Evolutionary conservation across 2,888 invertebrate genomes (phyloP), one percentile per base, ranked within the genome.

Genomic region (Lymantria monacha): DNA sequence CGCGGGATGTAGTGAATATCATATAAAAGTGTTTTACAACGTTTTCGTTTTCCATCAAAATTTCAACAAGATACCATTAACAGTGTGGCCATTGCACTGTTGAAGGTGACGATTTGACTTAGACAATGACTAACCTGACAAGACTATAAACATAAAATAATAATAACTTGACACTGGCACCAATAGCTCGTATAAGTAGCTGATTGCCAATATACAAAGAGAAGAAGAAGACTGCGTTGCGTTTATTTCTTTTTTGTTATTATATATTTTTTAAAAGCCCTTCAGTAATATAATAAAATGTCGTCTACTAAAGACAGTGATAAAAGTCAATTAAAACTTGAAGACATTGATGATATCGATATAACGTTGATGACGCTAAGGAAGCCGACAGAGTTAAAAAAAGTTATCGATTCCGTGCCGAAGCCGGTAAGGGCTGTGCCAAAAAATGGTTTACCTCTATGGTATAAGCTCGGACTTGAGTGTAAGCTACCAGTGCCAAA

Each of bases 401-500:
- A 87, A 76, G 84, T 92, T 12, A 81, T 89, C 15, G 87, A 91
- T 56, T 84, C 87, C 0, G 76, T 92, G 43, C 91, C 91, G 2
- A 88, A 88, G 57, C 92, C 92, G 0, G 53, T 74, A 40, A 72
- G 85, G 30, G 81, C 89, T 1, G 87, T 92, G 1, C 92, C 92
- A 0, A 85, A 85, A 59, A 86, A 85, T 80, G 91, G 90, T 0
- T 72, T 93, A 15, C 93, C 93, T 1, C 51, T 87, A 51, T 93
- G 93, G 93, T 84, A 85, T 51, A 78, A 75, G 40, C 77, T 93
- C 3, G 91, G 92, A 0, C 63, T 93, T 68, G 93, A 93, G 61
- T 74, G 83, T 52, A 93, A 93, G 68, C 72, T 93, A 48, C 92
- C 93, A 0, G 84, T 92, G 51, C 87, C 92, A 12, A 88, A 90